Evolutionary conservation across 2,113 vertebrate species (phyloP).

Genomic region (Plecotus auritus): DNA sequence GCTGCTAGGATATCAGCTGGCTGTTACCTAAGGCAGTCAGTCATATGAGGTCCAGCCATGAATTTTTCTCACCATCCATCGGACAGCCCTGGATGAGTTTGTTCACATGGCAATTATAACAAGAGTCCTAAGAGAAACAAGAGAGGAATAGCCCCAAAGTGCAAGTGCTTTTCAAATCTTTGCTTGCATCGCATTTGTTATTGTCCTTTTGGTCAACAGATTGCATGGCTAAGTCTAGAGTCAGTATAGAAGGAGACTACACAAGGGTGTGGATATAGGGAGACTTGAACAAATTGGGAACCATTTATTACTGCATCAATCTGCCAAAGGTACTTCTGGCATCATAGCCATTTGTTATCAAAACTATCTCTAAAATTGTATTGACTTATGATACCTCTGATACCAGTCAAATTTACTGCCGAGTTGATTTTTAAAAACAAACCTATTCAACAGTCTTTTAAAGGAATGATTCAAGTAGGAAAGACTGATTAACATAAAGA

Average conservation of each 20-base stretch:
- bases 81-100: neutral
- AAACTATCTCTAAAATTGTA: conserved; percentile 20
- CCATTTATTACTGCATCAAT: neutral
- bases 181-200: neutral
- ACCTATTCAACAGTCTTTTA: neutral
- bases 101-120: neutral
- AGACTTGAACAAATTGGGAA: conserved; percentile 11
- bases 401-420: neutral
- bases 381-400: neutral
- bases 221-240: neutral
- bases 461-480: conserved; percentile 38
- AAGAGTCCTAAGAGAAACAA: conserved; percentile 6
- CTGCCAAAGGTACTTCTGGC: neutral
- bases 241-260: neutral
- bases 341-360: neutral
- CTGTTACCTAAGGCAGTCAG: neutral
- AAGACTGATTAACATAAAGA: conserved; percentile 44
- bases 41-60: neutral
- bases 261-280: neutral
- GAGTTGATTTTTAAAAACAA: conserved; percentile 19
- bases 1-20: neutral
- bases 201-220: neutral
- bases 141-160: neutral
- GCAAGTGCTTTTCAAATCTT: neutral
- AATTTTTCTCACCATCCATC: neutral